These are phyloP conservation scores for Fregata magnificens DNA, from an alignment of 2,113 vertebrate species.

Conservation along the genomic window DNA sequence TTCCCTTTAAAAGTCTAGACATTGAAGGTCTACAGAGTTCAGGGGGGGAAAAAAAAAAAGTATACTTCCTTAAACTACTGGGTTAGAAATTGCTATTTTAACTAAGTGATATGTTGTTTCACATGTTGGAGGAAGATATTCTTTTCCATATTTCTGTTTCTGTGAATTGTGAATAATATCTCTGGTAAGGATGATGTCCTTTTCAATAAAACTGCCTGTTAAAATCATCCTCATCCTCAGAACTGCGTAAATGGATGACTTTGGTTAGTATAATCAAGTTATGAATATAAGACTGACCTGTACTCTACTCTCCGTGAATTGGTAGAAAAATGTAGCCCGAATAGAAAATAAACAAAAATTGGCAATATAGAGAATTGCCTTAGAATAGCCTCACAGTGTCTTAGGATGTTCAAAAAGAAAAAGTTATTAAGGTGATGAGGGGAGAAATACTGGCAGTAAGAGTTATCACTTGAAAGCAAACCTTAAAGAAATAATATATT, in stretches of 20 bases:
- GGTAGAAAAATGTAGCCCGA: background rate
- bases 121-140: background rate
- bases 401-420: background rate
- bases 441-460: background rate
- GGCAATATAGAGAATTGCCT: background rate
- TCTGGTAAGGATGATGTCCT: background rate
- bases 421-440: background rate
- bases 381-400: background rate
- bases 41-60: too few relatives aligned
- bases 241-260: background rate
- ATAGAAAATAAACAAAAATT: background rate
- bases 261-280: background rate
- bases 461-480: background rate
- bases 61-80: background rate
- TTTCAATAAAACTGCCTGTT: background rate
- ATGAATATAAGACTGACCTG: background rate
- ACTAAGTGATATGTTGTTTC: background rate
- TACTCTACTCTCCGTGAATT: background rate
- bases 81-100: background rate
- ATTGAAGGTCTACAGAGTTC: background rate
- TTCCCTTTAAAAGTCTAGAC: background rate
- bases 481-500: background rate
- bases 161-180: background rate
- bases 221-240: background rate
- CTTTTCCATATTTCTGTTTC: background rate